phyloP scores from a whole-genome alignment of 2,888 invertebrate genomes.

The Oscheius sp. region DNA sequence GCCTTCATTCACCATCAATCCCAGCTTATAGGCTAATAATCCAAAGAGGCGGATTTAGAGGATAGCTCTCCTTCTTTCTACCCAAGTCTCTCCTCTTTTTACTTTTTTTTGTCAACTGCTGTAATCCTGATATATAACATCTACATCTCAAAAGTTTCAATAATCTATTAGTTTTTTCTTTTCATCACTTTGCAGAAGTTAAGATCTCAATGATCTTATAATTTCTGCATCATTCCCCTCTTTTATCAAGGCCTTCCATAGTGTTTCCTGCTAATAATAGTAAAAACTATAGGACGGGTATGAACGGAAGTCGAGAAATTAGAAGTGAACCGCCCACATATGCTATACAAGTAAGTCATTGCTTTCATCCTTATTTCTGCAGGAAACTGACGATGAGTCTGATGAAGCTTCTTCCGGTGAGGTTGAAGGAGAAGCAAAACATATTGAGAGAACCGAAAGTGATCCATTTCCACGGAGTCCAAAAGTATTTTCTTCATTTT shows the following conservation, averaged over 20 bases:
- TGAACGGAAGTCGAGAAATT: conserved; percentile 29
- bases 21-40: too few relatives aligned
- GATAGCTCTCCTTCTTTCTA: too few relatives aligned
- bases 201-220: too few relatives aligned
- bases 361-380: conserved; percentile 12
- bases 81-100: background rate
- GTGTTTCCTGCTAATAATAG: background rate
- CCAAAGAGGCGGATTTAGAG: too few relatives aligned
- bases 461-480: conserved; percentile 16
- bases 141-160: background rate
- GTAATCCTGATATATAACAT: background rate
- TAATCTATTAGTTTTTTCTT: too few relatives aligned
- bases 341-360: conserved; percentile 33
- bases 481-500: conserved; percentile 5
- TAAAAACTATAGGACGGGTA: background rate
- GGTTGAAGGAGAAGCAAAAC: conserved; percentile 19
- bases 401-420: conserved; percentile 5
- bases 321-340: conserved; percentile 52
- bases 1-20: too few relatives aligned
- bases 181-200: too few relatives aligned
- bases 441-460: conserved; percentile 7
- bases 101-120: too few relatives aligned
- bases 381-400: conserved; percentile 16
- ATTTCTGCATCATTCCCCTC: background rate
- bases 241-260: background rate